Evolutionary conservation across 1,140 invertebrate genomes (phyloP), one percentile per base, ranked within the genome.

Genomic region (Gyrodactylus bullatarudis): DNA sequence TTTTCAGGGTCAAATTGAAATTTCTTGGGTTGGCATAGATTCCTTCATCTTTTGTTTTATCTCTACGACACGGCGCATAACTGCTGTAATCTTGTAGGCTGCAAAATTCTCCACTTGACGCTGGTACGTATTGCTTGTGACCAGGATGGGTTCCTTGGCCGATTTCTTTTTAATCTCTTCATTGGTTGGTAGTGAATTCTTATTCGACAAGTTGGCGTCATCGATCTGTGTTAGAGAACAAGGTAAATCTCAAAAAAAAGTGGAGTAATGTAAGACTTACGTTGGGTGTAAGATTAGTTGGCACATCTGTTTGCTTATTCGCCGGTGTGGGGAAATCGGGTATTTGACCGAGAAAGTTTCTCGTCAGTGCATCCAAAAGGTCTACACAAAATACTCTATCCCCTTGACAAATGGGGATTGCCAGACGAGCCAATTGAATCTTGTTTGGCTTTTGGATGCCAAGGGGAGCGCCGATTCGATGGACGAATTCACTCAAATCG

Each of bases 401-500:
- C 68, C 87, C 88, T 82, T 91, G 89, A 84, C 91, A 96, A 79
- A 96, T 96, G 72, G 91, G 88, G 79, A 96, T 95, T 81, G 96
- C 91, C 88, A 96, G 91, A 77, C 89, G 90, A 79, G 95, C 89
- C 78, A 97, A 91, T 85, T 94, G 93, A 82, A 93, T 95, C 84
- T 95, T 92, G 81, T 96, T 96, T 70, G 92, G 92, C 81, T 95
- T 95, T 79, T 92, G 89, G 76, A 96, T 91, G 82, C 93, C 70
- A 1, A 81, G 75, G 20, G 80, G 80, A 73, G 78, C 78, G 24
- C 80, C 79, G 69, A 81, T 75, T 74, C 90, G 88, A 80, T 96
- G 89, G 69, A 96, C 82, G 83, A 97, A 94, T 76, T 94, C 90
- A 0, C 89, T 90, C 70, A 97, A 82, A 79, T 90, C 86, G 77